These are phyloP conservation scores for Craseonycteris thonglongyai DNA, from an alignment of 2,113 vertebrate genomes.

Conservation along the genomic window DNA sequence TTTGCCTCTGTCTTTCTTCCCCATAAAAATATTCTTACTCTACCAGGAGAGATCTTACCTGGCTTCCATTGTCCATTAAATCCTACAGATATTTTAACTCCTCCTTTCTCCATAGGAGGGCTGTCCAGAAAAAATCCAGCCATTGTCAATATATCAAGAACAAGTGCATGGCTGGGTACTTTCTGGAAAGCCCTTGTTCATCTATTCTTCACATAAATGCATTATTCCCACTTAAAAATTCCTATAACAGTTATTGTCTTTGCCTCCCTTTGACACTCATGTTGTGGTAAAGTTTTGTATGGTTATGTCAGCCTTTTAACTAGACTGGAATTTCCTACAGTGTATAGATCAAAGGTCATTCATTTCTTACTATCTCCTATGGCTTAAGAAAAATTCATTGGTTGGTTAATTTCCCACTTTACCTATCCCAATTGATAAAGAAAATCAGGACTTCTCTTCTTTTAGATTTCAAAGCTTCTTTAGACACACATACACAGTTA, in stretches of 20 bases:
- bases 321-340: neutral
- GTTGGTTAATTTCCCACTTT: neutral
- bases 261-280: neutral
- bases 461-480: neutral
- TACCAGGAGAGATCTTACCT: neutral
- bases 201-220: neutral
- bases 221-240: neutral
- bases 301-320: neutral
- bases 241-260: neutral
- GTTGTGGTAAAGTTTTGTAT: neutral
- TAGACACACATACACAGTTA: neutral
- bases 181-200: no score
- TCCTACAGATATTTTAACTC: neutral
- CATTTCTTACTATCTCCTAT: neutral
- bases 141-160: no score
- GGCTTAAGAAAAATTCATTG: neutral
- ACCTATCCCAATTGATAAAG: neutral
- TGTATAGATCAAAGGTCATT: neutral
- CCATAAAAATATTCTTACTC: rapidly evolving
- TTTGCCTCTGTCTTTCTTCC: neutral
- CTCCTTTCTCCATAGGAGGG: neutral
- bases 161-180: no score
- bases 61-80: neutral
- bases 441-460: neutral
- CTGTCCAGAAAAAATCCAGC: no score